Evolutionary conservation across 2,888 invertebrate species (phyloP), one percentile per base, ranked within the genome.

Genomic region (Drepanosiphum platanoidis): DNA sequence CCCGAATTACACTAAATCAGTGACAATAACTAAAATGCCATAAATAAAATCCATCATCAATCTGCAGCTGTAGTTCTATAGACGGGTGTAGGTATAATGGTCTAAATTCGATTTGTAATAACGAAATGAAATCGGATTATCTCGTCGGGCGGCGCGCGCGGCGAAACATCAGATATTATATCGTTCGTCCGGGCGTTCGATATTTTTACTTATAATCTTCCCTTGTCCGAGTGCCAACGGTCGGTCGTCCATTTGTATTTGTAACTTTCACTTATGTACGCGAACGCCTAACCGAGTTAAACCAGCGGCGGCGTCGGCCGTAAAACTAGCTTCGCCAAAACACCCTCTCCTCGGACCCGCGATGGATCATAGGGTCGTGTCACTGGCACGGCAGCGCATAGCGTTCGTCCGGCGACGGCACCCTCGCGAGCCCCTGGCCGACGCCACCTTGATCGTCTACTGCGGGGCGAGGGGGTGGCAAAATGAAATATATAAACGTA

Each of bases 401-500:
- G 36, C 81, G 22, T 39, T 42, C 15, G 81, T 82, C 71, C 71
- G 32, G 77, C 68, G 77, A 58, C 71, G 32, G 77, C 68, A 84
- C 84, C 84, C 84, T 84, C 58, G 68, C 52, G 75, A 36, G 68
- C 77, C 84, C 75, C 68, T 75, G 75, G 36, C 39, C 77, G 84
- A 84, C 84, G 84, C 84, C 84, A 64, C 74, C 75, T 64, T 70
- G 74, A 36, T 64, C 84, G 11, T 70, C 52, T 32, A 5, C 36
- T 1, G 39, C 4, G 32, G 36, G 36, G 13, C 1, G 52, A 8
- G 39, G 66, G 74, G 66, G 66, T 4, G 72, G 58, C 58, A 77
- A 84, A 77, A 77, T 84, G 84, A 84, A 70, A 84, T 84, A 84
- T 84, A 84, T 84, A 84, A 84, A 84, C 84, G 75, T 77, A 39